Conservation (phyloP, 92 coral and sea anemone species). For the Heteractis magnifica region DNA sequence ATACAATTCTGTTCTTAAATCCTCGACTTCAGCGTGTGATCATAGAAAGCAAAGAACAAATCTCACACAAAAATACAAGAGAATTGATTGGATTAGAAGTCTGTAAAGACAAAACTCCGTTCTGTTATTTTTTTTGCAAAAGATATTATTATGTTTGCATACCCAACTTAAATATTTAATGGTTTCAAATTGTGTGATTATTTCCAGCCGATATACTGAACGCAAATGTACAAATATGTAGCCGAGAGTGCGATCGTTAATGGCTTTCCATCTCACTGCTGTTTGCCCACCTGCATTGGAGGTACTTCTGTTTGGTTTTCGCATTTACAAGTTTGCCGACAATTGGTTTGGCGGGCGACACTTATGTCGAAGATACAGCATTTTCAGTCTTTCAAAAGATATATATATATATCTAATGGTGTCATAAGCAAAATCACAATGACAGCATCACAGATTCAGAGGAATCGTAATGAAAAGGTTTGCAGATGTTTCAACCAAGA, state of each 20-base stretch:
- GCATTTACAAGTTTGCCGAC: neutral
- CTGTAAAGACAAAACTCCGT: neutral
- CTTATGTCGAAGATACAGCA: slow-evolving; percentile 5
- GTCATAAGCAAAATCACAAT: neutral
- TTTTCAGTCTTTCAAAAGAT: neutral
- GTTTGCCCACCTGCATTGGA: neutral
- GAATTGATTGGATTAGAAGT: neutral
- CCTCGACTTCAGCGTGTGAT: neutral
- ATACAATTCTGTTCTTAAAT: neutral
- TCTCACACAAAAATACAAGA: neutral
- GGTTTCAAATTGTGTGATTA: neutral
- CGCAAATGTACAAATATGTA: neutral
- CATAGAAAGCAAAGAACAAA: neutral
- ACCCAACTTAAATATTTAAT: neutral
- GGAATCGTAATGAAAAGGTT: neutral
- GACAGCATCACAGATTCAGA: neutral
- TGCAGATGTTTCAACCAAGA: neutral
- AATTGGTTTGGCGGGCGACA: neutral
- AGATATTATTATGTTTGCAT: slow-evolving; percentile 1
- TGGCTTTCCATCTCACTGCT: neutral
- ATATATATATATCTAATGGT: neutral
- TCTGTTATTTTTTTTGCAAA: neutral
- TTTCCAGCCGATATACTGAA: neutral
- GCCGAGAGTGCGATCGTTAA: neutral
- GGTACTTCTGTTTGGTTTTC: neutral